phyloP scores from a whole-genome alignment of 2,113 vertebrate species.

The Callionymus lyra region DNA sequence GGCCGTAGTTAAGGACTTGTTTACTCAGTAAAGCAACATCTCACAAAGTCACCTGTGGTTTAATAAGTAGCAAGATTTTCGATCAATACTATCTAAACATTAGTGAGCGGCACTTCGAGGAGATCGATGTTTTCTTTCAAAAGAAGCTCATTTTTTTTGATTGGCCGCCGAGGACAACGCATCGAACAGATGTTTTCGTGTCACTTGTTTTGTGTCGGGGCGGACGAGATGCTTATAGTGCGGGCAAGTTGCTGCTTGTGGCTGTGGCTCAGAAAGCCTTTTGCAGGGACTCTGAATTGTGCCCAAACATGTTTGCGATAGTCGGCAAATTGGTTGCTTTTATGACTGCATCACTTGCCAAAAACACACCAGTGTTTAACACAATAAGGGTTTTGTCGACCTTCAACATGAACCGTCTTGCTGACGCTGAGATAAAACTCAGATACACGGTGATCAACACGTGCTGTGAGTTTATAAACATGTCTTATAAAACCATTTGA shows the following conservation, averaged over 20 bases:
- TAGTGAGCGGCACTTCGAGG: no score
- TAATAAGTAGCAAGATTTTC: no score
- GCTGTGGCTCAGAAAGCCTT: slow-evolving; percentile 8
- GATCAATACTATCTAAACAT: no score
- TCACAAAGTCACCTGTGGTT: no score
- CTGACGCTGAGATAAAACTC: no score
- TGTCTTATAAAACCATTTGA: no score
- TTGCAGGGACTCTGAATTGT: slow-evolving; percentile 17
- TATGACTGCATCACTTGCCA: slow-evolving; percentile 6
- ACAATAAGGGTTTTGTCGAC: slow-evolving; percentile 4
- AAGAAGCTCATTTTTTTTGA: no score
- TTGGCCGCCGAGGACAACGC: not conserved
- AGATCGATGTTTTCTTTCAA: no score
- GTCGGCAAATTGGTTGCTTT: slow-evolving; percentile 4
- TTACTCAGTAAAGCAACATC: no score
- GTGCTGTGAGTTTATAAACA: no score
- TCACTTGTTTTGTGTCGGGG: slow-evolving; percentile 20
- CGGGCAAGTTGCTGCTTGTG: slow-evolving; percentile 45
- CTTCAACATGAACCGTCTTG: slow-evolving; percentile 7
- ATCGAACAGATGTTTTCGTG: not conserved
- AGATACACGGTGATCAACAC: no score
- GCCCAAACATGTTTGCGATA: slow-evolving; percentile 35
- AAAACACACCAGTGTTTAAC: slow-evolving; percentile 4
- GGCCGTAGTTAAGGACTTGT: no score
- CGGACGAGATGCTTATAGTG: slow-evolving; percentile 7